Evolutionary conservation across 2,797 vertebrate species (phyloP).

Genomic region (Graptemys geographica): DNA sequence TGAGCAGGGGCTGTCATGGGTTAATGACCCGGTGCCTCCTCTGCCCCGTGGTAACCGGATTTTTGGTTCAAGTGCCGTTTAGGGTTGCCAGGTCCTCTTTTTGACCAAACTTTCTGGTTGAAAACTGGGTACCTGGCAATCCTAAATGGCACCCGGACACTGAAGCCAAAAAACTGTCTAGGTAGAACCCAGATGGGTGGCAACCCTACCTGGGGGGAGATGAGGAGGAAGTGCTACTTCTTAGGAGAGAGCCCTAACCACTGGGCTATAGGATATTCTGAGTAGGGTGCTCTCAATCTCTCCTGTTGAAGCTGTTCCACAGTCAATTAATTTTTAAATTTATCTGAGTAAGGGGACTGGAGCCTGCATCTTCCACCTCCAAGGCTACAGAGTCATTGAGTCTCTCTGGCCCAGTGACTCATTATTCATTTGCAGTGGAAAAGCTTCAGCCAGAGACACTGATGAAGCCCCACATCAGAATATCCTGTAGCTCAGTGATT

Average conservation of each 20-base stretch:
- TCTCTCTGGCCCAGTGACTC: background rate
- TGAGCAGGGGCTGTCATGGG: no score
- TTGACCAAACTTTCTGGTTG: no score
- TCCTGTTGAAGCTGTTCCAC: background rate
- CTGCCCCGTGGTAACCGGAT: no score
- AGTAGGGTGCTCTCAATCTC: background rate
- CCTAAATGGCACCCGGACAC: no score
- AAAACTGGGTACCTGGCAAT: no score
- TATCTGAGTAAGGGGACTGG: background rate
- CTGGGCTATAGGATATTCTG: no score
- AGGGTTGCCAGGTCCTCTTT: no score
- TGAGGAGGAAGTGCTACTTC: background rate
- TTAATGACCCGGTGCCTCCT: no score
- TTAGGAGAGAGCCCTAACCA: background rate
- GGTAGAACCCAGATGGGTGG: no score
- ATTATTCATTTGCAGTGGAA: background rate
- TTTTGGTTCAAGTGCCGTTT: no score
- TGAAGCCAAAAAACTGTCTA: no score
- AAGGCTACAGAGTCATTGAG: background rate
- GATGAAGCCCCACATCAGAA: background rate
- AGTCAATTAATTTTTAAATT: background rate
- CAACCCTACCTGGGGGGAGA: background rate
- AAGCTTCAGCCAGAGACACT: background rate
- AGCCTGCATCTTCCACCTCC: background rate
- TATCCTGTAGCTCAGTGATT: background rate